phyloP scores from a whole-genome alignment of 2,797 vertebrate species.

The Protonibea diacanthus region DNA sequence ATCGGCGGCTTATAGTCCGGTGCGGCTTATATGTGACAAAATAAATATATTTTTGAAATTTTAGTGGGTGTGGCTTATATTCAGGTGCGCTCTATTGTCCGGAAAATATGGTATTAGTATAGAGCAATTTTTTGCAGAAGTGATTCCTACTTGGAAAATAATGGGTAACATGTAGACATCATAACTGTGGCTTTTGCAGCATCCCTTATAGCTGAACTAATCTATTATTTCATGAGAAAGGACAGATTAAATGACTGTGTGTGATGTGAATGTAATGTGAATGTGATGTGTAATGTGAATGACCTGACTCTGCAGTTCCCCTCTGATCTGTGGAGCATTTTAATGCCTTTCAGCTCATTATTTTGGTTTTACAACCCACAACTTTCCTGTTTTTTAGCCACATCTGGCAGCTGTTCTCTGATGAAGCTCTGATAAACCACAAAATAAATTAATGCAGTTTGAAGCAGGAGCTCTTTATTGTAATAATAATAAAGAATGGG shows the following conservation, averaged over 20 bases:
- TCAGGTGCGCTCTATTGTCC: too few relatives aligned
- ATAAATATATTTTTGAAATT: too few relatives aligned
- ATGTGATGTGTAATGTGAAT: neutral
- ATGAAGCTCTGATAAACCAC: neutral
- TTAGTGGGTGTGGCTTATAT: too few relatives aligned
- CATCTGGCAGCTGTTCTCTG: neutral
- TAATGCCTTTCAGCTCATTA: neutral
- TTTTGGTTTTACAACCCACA: neutral
- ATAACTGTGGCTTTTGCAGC: neutral
- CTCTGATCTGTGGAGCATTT: neutral
- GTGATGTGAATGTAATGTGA: neutral
- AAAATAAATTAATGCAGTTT: too few relatives aligned
- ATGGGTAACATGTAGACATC: neutral
- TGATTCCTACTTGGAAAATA: slow-evolving; percentile 13
- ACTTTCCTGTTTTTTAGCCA: neutral
- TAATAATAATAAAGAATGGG: neutral
- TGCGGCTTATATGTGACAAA: too few relatives aligned
- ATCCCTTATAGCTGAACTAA: slow-evolving; percentile 8
- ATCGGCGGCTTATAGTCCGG: too few relatives aligned
- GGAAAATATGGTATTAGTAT: too few relatives aligned
- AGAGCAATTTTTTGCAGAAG: neutral
- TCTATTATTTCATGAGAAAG: neutral
- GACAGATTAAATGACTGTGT: neutral
- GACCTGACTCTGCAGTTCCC: neutral
- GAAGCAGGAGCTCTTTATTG: too few relatives aligned